Conservation (phyloP, 2,888 invertebrate species). For the Podabrus alpinus region DNA sequence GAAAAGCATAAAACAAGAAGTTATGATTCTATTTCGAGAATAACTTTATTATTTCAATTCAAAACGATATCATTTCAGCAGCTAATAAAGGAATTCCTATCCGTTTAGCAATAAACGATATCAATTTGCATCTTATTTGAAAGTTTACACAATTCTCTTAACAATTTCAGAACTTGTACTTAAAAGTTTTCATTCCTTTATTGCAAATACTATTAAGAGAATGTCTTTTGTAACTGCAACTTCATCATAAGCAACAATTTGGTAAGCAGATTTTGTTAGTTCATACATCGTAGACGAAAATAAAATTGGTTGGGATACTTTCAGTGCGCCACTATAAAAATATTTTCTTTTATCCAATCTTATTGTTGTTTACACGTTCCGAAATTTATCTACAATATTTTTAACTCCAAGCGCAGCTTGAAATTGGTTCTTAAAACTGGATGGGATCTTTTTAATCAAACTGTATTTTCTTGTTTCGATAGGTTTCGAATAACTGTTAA, state of each 20-base stretch:
- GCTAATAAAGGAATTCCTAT: neutral
- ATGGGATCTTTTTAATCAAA: neutral
- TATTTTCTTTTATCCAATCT: neutral
- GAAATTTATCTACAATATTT: neutral
- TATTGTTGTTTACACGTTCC: neutral
- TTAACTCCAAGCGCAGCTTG: neutral
- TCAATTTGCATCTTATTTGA: neutral
- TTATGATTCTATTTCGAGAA: neutral
- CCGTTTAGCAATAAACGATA: neutral
- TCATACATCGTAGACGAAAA: neutral
- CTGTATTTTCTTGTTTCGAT: neutral
- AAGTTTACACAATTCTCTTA: neutral
- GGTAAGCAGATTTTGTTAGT: neutral
- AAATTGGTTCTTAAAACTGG: neutral
- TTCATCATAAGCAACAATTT: neutral
- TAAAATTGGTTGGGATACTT: neutral
- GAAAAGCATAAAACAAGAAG: neutral
- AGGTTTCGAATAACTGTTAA: neutral
- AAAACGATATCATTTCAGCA: neutral
- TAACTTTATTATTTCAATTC: too few relatives aligned
- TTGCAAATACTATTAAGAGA: neutral
- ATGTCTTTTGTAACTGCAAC: neutral
- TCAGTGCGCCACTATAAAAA: neutral
- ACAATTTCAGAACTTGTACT: neutral
- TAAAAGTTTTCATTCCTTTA: neutral